These are phyloP conservation scores for Ophiothrix spiculata DNA, from an alignment of 35 echinoderm and acorn worm genomes.

Conservation along the genomic window DNA sequence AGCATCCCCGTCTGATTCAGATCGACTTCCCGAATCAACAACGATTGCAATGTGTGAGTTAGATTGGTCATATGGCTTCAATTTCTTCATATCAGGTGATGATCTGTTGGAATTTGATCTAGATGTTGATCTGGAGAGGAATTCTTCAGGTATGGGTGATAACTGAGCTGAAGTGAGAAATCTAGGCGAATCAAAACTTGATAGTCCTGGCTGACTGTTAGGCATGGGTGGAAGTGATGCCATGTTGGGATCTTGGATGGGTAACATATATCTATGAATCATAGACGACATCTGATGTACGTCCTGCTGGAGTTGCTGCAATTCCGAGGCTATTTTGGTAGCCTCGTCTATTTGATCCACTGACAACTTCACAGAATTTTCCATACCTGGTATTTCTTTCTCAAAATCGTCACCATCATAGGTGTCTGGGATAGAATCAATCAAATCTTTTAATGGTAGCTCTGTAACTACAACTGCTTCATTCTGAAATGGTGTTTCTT, in stretches of 20 bases:
- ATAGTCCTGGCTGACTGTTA: neutral
- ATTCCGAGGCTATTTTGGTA: neutral
- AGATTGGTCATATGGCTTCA: neutral
- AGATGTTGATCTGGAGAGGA: neutral
- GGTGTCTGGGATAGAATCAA: neutral
- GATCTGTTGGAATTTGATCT: too few relatives aligned
- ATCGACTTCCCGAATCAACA: neutral
- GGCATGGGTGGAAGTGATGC: neutral
- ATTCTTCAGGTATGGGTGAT: slow-evolving; percentile 11
- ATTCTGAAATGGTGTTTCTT: neutral
- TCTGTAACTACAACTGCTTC: neutral
- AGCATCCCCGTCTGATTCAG: neutral
- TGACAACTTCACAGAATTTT: too few relatives aligned
- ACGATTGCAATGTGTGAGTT: neutral
- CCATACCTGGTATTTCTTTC: neutral
- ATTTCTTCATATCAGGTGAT: neutral
- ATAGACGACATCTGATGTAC: neutral
- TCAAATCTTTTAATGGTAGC: neutral
- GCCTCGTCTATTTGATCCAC: neutral
- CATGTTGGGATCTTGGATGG: neutral
- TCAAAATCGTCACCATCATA: neutral
- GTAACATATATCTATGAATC: neutral
- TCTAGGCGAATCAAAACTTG: neutral
- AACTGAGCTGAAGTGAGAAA: neutral
- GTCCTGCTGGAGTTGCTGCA: neutral